These are phyloP conservation scores for Nysson spinosus DNA, from an alignment of 2,888 invertebrate genomes.

Conservation along the genomic window DNA sequence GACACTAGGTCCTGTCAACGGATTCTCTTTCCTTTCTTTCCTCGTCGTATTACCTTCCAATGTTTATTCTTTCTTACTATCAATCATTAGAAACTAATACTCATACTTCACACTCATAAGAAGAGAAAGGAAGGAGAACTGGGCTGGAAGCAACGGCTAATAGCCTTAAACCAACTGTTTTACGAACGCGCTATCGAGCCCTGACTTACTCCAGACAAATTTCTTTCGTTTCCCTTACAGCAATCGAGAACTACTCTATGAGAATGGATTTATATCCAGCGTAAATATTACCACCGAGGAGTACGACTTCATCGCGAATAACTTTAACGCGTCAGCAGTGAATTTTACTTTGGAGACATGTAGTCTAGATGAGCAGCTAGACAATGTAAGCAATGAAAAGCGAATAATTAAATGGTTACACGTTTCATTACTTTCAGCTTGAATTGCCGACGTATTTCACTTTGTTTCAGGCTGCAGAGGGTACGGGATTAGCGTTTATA, in stretches of 20 bases:
- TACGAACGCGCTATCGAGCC: too few species aligned
- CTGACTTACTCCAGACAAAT: background rate
- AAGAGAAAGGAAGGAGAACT: too few species aligned
- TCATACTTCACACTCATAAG: too few species aligned
- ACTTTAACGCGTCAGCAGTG: conserved; percentile 73
- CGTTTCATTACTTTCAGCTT: background rate
- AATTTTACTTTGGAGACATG: conserved; percentile 82
- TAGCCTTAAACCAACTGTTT: too few species aligned
- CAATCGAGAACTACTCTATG: conserved; percentile 79
- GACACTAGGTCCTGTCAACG: too few species aligned
- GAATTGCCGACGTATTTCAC: conserved; percentile 2
- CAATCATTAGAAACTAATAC: too few species aligned
- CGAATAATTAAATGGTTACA: background rate
- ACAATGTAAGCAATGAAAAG: conserved; percentile 85
- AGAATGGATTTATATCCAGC: conserved; percentile 73
- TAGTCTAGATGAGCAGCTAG: conserved; percentile 85
- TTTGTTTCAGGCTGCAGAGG: conserved; percentile 97
- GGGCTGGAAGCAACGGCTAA: too few species aligned
- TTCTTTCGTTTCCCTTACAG: conserved; percentile 73
- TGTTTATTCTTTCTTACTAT: background rate
- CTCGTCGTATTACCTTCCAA: background rate
- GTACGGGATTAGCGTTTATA: conserved; percentile 96
- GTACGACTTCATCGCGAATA: conserved; percentile 79
- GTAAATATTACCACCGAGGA: conserved; percentile 80
- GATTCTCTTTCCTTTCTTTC: background rate